Evolutionary conservation across 2,888 invertebrate genomes (phyloP), one percentile per base, ranked within the genome.

Genomic region (Seira musarum): DNA sequence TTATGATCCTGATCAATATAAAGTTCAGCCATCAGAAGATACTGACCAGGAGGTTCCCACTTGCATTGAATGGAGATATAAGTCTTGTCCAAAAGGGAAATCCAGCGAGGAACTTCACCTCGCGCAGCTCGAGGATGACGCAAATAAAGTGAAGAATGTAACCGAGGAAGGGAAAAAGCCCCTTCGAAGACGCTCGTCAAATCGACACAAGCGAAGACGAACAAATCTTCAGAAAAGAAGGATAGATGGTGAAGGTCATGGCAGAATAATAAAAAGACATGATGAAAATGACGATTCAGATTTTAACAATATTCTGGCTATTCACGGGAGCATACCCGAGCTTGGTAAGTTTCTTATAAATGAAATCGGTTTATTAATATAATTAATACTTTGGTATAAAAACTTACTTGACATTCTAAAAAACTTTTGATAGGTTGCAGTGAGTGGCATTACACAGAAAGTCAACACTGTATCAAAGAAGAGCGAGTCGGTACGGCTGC

Each of bases 11-110:
- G 53, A 53, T 13, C 3, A 53, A 17, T 53, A 53, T 15, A 63
- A 40, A n/a, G 35, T n/a, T n/a, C n/a, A n/a, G 40, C 40, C 40
- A 8, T 8, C 40, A 53, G 19, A 57, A 21, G 71, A 17, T 1
- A 63, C 60, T 40, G 3, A 63, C n/a, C n/a, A 25, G 17, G n/a
- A 65, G 53, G 8, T 70, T 68, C 35, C 19, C 6, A 30, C 53
- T 76, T 17, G 53, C 17, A 53, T 53, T 53, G 53, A 53, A 53
- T 76, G 76, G 76, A 69, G 35, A 17, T 76, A 76, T 40, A 69
- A 76, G 17, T 30, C 76, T 5, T 76, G 76, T n/a, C 64, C 64
- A 21, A 69, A 25, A n/a, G 25, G 25, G 1, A 21, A 57, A 15
- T n/a, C 22, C 1, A 19, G 35, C 40, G 61, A 61, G 2, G 68